phyloP scores from a whole-genome alignment of 2,888 invertebrate genomes.

The Sabellastarte sp. region DNA sequence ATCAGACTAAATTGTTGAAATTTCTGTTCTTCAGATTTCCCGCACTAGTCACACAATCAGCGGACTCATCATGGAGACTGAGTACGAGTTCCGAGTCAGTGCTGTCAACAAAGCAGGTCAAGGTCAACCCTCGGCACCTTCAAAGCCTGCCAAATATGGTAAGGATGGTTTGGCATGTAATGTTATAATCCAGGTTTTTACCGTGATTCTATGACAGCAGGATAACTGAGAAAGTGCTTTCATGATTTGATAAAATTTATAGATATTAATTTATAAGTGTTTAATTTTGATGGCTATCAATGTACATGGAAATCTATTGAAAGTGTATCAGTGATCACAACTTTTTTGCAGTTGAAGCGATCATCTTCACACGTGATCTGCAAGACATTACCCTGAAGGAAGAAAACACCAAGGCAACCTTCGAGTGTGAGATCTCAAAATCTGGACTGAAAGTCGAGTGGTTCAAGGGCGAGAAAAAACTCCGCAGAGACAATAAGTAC shows the following conservation, averaged over 20 bases:
- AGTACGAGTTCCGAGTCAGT: conserved; percentile 81
- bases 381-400: conserved; percentile 46
- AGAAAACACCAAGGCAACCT: conserved; percentile 37
- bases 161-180: background rate
- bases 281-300: no score
- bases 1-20: no score
- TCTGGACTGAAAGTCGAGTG: conserved; percentile 77
- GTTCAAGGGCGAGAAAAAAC: conserved; percentile 52
- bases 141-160: conserved; percentile 27
- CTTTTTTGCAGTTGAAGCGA: conserved; percentile 43
- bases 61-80: conserved; percentile 35
- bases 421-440: conserved; percentile 81
- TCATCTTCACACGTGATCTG: conserved; percentile 45
- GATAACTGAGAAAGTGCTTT: no score
- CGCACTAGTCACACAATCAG: no score
- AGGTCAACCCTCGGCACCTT: conserved; percentile 66
- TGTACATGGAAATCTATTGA: no score
- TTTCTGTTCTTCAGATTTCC: no score
- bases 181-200: no score
- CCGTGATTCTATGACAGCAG: no score
- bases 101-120: conserved; percentile 86
- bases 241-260: no score
- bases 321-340: no score
- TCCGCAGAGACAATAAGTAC: conserved; percentile 23
- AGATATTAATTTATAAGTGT: no score